Evolutionary conservation across 2,113 vertebrate genomes (phyloP).

Genomic region (Thalassarche chlororhynchos): DNA sequence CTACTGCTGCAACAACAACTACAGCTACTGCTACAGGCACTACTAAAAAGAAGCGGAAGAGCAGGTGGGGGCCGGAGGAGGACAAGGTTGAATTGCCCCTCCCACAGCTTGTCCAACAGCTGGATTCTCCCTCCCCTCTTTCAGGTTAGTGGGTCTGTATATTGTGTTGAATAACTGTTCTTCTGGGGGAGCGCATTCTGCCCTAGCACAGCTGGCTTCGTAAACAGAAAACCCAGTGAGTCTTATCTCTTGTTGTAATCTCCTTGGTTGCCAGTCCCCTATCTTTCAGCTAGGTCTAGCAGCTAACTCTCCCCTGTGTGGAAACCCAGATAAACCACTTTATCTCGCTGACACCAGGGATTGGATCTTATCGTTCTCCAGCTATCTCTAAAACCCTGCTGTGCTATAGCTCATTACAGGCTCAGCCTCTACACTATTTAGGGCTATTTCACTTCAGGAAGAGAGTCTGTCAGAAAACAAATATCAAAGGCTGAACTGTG

Average conservation of each 20-base stretch:
- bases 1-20: not conserved
- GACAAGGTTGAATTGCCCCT: slow-evolving; percentile 90
- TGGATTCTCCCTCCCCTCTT: slow-evolving; percentile 72
- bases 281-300: not conserved
- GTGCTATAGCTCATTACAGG: not conserved
- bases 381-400: not conserved
- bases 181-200: not conserved
- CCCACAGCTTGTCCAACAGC: slow-evolving; percentile 59
- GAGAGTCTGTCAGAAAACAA: not conserved
- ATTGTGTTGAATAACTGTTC: not conserved
- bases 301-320: not conserved
- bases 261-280: not conserved
- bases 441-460: not conserved
- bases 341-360: not conserved
- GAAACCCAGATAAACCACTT: slow-evolving; percentile 2
- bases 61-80: slow-evolving; percentile 93
- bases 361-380: not conserved
- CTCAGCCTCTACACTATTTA: not conserved
- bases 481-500: not conserved
- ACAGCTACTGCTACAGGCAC: not conserved
- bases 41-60: slow-evolving; percentile 91
- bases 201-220: not conserved
- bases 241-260: not conserved
- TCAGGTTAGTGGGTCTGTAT: slow-evolving; percentile 53
- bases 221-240: not conserved